Conservation (phyloP, 2,888 invertebrate genomes). For the Choreutis nemorana region DNA sequence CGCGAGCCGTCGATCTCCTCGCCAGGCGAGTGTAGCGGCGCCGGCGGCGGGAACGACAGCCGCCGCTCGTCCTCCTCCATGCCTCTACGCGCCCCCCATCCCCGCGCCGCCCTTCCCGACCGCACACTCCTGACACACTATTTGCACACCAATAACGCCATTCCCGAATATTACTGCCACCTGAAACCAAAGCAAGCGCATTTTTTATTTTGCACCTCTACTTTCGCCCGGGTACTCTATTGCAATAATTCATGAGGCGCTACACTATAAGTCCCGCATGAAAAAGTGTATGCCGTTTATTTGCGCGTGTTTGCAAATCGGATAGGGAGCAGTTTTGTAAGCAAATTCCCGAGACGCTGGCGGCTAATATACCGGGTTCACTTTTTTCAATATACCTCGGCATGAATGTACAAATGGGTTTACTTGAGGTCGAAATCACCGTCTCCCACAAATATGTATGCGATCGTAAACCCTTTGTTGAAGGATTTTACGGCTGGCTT, state of each 20-base stretch:
- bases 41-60: constrained; percentile 62
- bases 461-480: constrained; percentile 14
- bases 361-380: too few relatives aligned
- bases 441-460: constrained; percentile 11
- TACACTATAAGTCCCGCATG: constrained; percentile 12
- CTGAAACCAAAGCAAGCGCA: constrained; percentile 25
- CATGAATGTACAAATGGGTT: too few relatives aligned
- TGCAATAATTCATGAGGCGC: constrained; percentile 12
- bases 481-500: constrained; percentile 7
- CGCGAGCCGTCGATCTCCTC: constrained; percentile 63
- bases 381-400: too few relatives aligned
- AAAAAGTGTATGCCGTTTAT: too few relatives aligned
- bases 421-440: too few relatives aligned
- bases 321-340: constrained; percentile 12
- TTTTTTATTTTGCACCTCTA: too few relatives aligned
- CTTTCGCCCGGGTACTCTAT: constrained; percentile 8
- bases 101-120: constrained; percentile 22
- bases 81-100: constrained; percentile 39
- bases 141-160: constrained; percentile 42
- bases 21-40: constrained; percentile 60
- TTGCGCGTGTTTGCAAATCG: too few relatives aligned
- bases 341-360: constrained; percentile 13
- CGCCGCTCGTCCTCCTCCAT: constrained; percentile 64
- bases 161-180: constrained; percentile 44
- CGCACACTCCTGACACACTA: constrained; percentile 41